A percentile compares a stretch with the other conserved stretches of the same genome.
Evolutionary conservation across 2,888 invertebrate genomes (phyloP).

Genomic region (Nephrotoma appendiculata): DNA sequence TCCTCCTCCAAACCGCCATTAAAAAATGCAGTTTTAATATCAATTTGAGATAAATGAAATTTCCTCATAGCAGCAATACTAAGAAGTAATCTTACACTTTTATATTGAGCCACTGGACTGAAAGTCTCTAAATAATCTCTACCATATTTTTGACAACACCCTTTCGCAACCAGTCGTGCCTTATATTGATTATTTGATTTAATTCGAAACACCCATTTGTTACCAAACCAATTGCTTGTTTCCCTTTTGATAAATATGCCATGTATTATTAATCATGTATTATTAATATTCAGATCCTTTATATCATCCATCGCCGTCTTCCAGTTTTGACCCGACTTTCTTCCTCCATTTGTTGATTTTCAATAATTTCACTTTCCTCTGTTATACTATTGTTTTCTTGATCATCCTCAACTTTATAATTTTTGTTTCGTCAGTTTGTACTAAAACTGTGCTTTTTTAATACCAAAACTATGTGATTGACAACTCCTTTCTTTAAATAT

Average conservation of each 20-base stretch:
- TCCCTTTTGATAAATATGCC: neutral
- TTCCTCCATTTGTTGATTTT: neutral
- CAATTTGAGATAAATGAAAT: neutral
- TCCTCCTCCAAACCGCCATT: no score
- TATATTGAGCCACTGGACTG: neutral
- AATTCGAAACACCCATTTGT: neutral
- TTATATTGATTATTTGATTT: neutral
- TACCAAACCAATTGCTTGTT: neutral
- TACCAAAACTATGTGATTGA: neutral
- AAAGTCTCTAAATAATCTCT: neutral
- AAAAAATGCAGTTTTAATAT: neutral
- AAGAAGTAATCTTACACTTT: neutral
- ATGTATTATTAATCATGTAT: neutral
- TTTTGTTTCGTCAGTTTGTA: no score
- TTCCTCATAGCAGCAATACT: neutral
- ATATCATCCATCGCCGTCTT: neutral
- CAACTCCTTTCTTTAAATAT: neutral
- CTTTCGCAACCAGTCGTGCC: neutral
- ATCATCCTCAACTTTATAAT: neutral
- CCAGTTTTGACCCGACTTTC: neutral
- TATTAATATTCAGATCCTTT: neutral
- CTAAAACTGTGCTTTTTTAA: neutral
- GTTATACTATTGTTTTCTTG: neutral
- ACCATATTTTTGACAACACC: neutral
- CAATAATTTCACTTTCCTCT: neutral